Evolutionary conservation across 2,113 vertebrate genomes (phyloP).

Genomic region (Pterophyllum scalare): DNA sequence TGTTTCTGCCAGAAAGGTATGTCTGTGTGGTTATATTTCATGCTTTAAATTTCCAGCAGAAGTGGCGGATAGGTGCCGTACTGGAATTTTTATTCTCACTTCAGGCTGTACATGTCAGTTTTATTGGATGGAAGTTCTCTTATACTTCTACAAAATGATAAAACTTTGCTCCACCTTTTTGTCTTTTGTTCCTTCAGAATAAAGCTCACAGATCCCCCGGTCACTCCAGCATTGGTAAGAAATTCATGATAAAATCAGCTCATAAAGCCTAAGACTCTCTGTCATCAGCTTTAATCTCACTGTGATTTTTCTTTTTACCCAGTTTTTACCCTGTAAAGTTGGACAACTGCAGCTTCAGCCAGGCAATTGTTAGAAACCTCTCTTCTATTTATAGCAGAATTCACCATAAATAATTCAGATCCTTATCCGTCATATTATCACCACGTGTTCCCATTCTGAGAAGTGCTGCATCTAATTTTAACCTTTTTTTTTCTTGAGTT

Average conservation of each 20-base stretch:
- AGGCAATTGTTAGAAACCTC: background rate
- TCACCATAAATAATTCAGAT: slow-evolving; percentile 6
- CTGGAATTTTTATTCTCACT: background rate
- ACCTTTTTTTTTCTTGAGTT: background rate
- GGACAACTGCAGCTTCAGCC: background rate
- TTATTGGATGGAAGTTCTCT: background rate
- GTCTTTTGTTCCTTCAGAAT: slow-evolving; percentile 47
- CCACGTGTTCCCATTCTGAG: background rate
- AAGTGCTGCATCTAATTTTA: no score
- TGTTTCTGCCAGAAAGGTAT: slow-evolving; percentile 67
- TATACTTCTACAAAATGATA: background rate
- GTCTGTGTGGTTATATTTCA: background rate
- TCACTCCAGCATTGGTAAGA: slow-evolving; percentile 70
- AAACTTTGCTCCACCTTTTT: background rate
- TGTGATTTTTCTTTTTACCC: background rate
- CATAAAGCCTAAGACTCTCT: background rate
- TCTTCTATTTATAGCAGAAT: background rate
- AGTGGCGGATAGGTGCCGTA: background rate
- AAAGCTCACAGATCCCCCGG: slow-evolving; percentile 53
- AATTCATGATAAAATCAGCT: background rate
- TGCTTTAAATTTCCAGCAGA: background rate
- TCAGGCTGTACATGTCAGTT: background rate
- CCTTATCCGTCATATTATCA: background rate
- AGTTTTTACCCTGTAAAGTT: background rate
- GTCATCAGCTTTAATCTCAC: background rate